Conservation (phyloP, 2,888 invertebrate genomes). For the Furcula furcula region DNA sequence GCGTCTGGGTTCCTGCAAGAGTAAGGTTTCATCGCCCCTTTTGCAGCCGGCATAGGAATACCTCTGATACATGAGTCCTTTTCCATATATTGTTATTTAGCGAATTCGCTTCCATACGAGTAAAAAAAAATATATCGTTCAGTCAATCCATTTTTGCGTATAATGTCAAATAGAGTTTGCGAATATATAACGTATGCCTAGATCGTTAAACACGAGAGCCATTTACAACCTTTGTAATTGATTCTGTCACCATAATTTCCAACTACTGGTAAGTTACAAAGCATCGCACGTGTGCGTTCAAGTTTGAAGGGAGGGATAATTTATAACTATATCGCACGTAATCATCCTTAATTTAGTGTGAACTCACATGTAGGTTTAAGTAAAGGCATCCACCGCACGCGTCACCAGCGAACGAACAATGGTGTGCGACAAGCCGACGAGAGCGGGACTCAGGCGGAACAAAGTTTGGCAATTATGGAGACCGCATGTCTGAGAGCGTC, state of each 20-base stretch:
- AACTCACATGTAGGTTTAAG: constrained; percentile 45
- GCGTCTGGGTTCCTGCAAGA: too few species aligned
- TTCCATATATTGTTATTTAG: too few species aligned
- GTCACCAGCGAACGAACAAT: constrained; percentile 66
- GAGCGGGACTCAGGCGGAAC: constrained; percentile 57
- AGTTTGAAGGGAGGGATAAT: constrained; percentile 14
- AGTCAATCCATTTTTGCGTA: too few species aligned
- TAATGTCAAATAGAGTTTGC: too few species aligned
- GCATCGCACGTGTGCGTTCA: neutral
- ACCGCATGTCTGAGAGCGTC: constrained; percentile 79
- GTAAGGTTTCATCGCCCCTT: too few species aligned
- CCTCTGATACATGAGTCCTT: too few species aligned
- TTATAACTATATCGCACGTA: constrained; percentile 28
- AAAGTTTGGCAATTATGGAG: constrained; percentile 81
- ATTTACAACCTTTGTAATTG: neutral
- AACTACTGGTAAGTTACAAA: neutral
- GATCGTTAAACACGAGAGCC: too few species aligned
- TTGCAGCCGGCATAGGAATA: too few species aligned
- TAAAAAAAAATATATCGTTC: too few species aligned
- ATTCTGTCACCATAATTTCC: neutral
- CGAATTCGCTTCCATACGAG: too few species aligned
- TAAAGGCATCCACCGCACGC: constrained; percentile 60
- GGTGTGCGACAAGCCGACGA: constrained; percentile 68
- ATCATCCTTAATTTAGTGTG: constrained; percentile 33
- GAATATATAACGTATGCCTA: too few species aligned